Evolutionary conservation across 2,888 invertebrate species (phyloP), one percentile per base, ranked within the genome.

Genomic region (Sisyra nigra): DNA sequence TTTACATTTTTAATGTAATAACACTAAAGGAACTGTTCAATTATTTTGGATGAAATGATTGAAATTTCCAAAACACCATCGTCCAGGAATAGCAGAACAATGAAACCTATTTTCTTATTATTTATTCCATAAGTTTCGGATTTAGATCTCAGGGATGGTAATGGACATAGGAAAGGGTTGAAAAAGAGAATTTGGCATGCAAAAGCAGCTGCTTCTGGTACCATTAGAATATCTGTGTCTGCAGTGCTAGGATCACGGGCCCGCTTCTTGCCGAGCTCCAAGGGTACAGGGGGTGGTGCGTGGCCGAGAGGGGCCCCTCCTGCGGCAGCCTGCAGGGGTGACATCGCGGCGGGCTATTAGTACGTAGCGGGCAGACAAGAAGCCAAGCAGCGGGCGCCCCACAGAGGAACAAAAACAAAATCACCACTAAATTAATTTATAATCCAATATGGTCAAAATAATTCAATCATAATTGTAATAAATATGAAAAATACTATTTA

Each of bases 231-330:
- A 73, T 85, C 84, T 72, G 82, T 82, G 72, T 80, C 80, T 41
- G 63, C 55, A 70, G 73, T 60, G 56, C 61, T 59, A 64, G 73
- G 69, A 69, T 80, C 79, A 62, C 78, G 82, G 76, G 88, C 82
- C 74, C 91, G 87, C 80, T 91, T 91, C 85, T 89, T 89, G 80
- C 86, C 87, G 72, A 81, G 75, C 78, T 87, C 85, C 77, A 83
- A 74, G 72, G 75, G 71, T 68, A 75, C 73, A 68, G 80, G 63
- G 59, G 59, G 54, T 49, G 56, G 56, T 51, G 68, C 60, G 65
- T 65, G 67, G 62, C 68, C 66, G 62, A 68, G 71, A 34, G 43
- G 38, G 71, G 71, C 70, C 68, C 67, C 71, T 68, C 75, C 73
- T 68, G 80, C 73, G 67, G 74, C 64, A 60, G 59, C 54, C 66